Evolutionary conservation across 2,888 invertebrate species (phyloP).

Genomic region (Atethmia centrago): DNA sequence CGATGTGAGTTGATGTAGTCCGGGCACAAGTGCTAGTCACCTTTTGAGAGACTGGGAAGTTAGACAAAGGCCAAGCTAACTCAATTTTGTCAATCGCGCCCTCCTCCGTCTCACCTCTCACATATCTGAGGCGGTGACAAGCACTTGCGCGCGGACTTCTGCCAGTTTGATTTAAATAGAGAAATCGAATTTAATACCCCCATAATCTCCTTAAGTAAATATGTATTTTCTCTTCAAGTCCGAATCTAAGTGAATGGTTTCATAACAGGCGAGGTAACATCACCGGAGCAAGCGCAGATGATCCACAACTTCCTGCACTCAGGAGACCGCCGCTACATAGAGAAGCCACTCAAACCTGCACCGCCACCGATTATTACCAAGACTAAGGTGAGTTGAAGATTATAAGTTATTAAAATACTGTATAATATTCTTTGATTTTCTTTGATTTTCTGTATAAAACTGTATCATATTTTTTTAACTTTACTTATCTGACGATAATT

Average conservation of each 20-base stretch:
- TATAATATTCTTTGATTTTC: not conserved
- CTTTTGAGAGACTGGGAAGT: too few relatives aligned
- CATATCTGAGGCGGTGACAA: too few relatives aligned
- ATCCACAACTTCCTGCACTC: slow-evolving; percentile 97
- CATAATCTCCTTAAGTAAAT: too few relatives aligned
- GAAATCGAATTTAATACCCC: too few relatives aligned
- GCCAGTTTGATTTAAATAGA: not conserved
- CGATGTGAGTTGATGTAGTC: too few relatives aligned
- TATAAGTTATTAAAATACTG: not conserved
- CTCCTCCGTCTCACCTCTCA: too few relatives aligned
- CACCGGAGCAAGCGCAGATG: slow-evolving; percentile 95
- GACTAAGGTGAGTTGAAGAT: slow-evolving; percentile 83
- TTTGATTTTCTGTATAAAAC: not conserved
- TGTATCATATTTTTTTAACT: slow-evolving; percentile 3
- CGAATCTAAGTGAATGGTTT: not conserved
- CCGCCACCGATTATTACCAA: slow-evolving; percentile 93
- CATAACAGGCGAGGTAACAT: slow-evolving; percentile 92
- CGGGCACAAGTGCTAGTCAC: too few relatives aligned
- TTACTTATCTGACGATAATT: not conserved
- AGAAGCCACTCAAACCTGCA: slow-evolving; percentile 95
- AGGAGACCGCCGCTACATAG: slow-evolving; percentile 97
- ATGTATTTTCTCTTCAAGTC: not conserved
- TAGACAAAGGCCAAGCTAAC: too few relatives aligned
- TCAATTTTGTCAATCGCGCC: too few relatives aligned
- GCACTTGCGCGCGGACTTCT: too few relatives aligned